Evolutionary conservation across 2,888 invertebrate species (phyloP).

Genomic region (Limnephilus auricula): DNA sequence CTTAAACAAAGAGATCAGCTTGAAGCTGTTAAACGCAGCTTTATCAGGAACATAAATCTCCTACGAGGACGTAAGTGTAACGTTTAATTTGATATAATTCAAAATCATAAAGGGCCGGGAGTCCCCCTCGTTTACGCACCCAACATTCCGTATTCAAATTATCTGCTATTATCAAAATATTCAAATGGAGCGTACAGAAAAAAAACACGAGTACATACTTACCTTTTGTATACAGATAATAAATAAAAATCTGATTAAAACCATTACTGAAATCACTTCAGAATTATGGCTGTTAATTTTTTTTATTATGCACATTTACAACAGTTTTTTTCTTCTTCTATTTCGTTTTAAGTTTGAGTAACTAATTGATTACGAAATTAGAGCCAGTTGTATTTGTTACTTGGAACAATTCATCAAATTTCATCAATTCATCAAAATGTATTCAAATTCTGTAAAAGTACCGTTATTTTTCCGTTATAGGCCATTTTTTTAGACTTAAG

Average conservation of each 20-base stretch:
- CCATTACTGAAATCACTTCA: neutral
- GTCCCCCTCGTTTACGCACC: conserved; percentile 55
- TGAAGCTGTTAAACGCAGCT: conserved; percentile 35
- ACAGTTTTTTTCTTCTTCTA: neutral
- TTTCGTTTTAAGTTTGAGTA: neutral
- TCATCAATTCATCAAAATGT: too few relatives aligned
- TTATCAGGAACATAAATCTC: conserved; percentile 55
- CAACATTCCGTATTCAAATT: conserved; percentile 57
- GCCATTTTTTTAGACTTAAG: too few relatives aligned
- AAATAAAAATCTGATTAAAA: neutral
- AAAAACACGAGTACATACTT: conserved; percentile 6
- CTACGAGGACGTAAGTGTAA: conserved; percentile 38
- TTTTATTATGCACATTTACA: neutral
- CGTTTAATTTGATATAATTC: conserved; percentile 61
- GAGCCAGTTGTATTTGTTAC: too few relatives aligned
- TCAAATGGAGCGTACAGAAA: conserved; percentile 43
- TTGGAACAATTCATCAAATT: too few relatives aligned
- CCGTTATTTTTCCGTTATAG: too few relatives aligned
- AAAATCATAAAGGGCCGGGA: conserved; percentile 50
- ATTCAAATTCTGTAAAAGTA: too few relatives aligned
- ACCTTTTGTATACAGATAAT: neutral
- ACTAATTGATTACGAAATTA: neutral
- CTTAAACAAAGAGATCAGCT: conserved; percentile 43
- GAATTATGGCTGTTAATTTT: neutral
- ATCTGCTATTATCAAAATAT: conserved; percentile 55